Conservation (phyloP, 2,888 invertebrate species). For the Pristionchus mayeri region DNA sequence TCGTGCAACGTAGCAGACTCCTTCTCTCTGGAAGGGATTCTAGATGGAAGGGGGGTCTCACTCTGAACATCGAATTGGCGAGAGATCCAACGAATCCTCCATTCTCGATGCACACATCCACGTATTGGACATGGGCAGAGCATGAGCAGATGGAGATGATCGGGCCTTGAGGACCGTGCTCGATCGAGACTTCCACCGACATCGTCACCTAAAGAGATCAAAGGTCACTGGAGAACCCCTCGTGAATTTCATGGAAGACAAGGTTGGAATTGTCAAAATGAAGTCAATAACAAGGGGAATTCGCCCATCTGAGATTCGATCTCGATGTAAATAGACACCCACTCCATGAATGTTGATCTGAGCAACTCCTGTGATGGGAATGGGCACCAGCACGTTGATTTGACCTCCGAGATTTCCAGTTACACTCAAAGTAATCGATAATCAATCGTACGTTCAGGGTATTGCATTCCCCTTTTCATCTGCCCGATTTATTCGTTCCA, state of each 20-base stretch:
- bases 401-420: conserved; percentile 74
- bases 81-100: conserved; percentile 73
- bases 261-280: no score
- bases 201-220: conserved; percentile 45
- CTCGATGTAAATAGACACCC: conserved; percentile 5
- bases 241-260: no score
- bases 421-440: conserved; percentile 48
- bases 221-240: no score
- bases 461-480: neutral
- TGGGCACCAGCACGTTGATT: conserved; percentile 70
- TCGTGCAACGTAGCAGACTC: no score
- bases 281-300: no score
- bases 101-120: conserved; percentile 73
- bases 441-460: neutral
- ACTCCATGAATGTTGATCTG: conserved; percentile 72
- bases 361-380: conserved; percentile 71
- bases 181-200: conserved; percentile 47
- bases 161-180: conserved; percentile 28
- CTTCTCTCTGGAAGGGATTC: neutral
- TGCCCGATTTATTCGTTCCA: neutral
- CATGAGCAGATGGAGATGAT: conserved; percentile 45
- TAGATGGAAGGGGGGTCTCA: conserved; percentile 50
- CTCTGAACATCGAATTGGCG: conserved; percentile 73
- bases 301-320: no score
- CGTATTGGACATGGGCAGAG: conserved; percentile 67